A percentile compares a stretch with the other conserved stretches of the same genome.
Conservation (phyloP, 2,888 invertebrate species). For the Tiphia femorata region DNA sequence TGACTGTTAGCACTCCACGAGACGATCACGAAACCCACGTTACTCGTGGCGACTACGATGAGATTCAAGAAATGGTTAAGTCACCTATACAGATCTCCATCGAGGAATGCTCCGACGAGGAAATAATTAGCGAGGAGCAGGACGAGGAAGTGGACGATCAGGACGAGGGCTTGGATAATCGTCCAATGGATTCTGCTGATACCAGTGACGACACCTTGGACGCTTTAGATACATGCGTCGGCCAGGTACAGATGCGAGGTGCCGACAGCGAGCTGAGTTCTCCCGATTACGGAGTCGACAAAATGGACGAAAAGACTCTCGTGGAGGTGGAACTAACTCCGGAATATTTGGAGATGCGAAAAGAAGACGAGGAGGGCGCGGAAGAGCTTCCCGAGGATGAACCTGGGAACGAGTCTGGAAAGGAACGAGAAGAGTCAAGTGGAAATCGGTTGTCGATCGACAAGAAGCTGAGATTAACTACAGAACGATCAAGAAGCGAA, state of each 20-base stretch:
- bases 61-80: conserved; percentile 59
- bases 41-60: conserved; percentile 37
- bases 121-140: conserved; percentile 33
- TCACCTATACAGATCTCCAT: conserved; percentile 67
- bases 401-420: conserved; percentile 36
- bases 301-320: conserved; percentile 64
- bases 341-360: conserved; percentile 77
- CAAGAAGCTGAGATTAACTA: conserved; percentile 74
- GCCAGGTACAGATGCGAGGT: conserved; percentile 60
- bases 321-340: conserved; percentile 74
- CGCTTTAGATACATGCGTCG: conserved; percentile 62
- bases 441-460: conserved; percentile 54
- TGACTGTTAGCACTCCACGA: conserved; percentile 51
- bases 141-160: conserved; percentile 15
- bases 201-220: conserved; percentile 66
- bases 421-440: conserved; percentile 23
- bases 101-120: conserved; percentile 66
- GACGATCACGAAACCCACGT: conserved; percentile 9
- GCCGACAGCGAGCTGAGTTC: conserved; percentile 64
- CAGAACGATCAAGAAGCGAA: conserved; percentile 83
- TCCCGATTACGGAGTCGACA: conserved; percentile 63
- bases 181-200: conserved; percentile 59
- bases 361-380: conserved; percentile 72
- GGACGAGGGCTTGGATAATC: conserved; percentile 48
- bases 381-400: conserved; percentile 70